Percentiles rank a stretch among this genome's conserved stretches.
phyloP scores from a whole-genome alignment of 2,888 invertebrate genomes.

The Eupithecia abbreviata region DNA sequence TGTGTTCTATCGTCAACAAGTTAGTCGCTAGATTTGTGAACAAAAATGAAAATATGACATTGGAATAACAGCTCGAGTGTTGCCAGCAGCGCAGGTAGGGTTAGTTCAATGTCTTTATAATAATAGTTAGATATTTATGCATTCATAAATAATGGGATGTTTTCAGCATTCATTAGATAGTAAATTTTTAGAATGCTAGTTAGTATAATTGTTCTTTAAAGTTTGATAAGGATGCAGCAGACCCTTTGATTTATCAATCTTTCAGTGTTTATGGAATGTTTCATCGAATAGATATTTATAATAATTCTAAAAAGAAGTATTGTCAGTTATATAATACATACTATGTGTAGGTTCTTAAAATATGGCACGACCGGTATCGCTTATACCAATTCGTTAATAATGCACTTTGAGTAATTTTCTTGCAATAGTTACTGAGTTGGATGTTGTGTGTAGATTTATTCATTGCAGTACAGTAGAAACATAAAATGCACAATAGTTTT shows the following conservation, averaged over 20 bases:
- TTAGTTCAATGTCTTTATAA: slow-evolving; percentile 78
- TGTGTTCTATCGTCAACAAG: slow-evolving; percentile 30
- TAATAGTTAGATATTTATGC: slow-evolving; percentile 75
- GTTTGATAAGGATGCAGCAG: slow-evolving; percentile 49
- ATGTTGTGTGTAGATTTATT: slow-evolving; percentile 7
- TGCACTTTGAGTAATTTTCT: slow-evolving; percentile 66
- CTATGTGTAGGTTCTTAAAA: slow-evolving; percentile 40
- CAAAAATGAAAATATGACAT: slow-evolving; percentile 52
- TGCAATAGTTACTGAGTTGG: slow-evolving; percentile 36
- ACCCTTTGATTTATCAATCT: slow-evolving; percentile 43
- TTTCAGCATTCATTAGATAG: slow-evolving; percentile 80
- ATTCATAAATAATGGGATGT: slow-evolving; percentile 75
- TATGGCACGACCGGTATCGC: slow-evolving; percentile 53
- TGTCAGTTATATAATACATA: slow-evolving; percentile 45
- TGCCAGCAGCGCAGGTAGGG: slow-evolving; percentile 73
- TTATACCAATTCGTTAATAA: slow-evolving; percentile 68
- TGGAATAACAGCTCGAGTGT: slow-evolving; percentile 61
- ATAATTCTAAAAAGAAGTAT: slow-evolving; percentile 49
- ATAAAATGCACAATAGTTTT: slow-evolving; percentile 13
- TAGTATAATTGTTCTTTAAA: slow-evolving; percentile 77
- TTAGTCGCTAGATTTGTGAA: slow-evolving; percentile 43
- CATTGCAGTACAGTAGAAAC: slow-evolving; percentile 6
- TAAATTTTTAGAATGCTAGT: slow-evolving; percentile 83
- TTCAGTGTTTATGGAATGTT: slow-evolving; percentile 47
- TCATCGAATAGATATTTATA: slow-evolving; percentile 48